These are phyloP conservation scores for Drosophila grimshawi DNA, from an alignment of 1,140 invertebrate genomes.

Conservation along the genomic window DNA sequence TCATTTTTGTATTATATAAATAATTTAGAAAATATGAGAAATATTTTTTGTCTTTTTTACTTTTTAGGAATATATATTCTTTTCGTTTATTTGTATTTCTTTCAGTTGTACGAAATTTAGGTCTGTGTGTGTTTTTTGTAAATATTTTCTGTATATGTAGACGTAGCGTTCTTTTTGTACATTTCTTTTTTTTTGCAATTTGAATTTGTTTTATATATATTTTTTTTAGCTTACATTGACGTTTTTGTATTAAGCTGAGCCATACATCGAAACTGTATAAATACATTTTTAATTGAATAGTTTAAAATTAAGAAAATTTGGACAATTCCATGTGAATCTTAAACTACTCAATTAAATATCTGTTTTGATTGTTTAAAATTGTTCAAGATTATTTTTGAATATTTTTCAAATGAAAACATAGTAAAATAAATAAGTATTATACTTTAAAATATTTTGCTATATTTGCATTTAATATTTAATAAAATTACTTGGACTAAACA, in stretches of 20 bases:
- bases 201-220: conserved; percentile 25
- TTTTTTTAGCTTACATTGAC: conserved; percentile 16
- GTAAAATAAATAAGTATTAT: conserved; percentile 10
- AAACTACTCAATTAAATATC: conserved; percentile 2
- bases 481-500: not conserved
- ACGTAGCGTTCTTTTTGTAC: conserved; percentile 64
- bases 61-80: conserved; percentile 73
- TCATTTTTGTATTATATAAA: conserved; percentile 75
- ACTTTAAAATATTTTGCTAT: conserved; percentile 14
- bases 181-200: conserved; percentile 49
- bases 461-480: conserved; percentile 10
- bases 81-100: conserved; percentile 66
- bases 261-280: conserved; percentile 25
- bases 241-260: conserved; percentile 50
- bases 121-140: conserved; percentile 53
- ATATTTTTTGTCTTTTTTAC: conserved; percentile 72
- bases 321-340: not conserved
- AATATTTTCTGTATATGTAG: conserved; percentile 69
- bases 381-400: not conserved
- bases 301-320: conserved; percentile 15
- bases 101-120: conserved; percentile 75
- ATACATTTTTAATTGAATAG: conserved; percentile 26
- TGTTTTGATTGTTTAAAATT: not conserved
- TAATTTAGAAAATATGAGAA: conserved; percentile 84
- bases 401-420: conserved; percentile 18